Evolutionary conservation across 2,797 vertebrate species (phyloP).

Genomic region (Enteromius afrohamiltoni): DNA sequence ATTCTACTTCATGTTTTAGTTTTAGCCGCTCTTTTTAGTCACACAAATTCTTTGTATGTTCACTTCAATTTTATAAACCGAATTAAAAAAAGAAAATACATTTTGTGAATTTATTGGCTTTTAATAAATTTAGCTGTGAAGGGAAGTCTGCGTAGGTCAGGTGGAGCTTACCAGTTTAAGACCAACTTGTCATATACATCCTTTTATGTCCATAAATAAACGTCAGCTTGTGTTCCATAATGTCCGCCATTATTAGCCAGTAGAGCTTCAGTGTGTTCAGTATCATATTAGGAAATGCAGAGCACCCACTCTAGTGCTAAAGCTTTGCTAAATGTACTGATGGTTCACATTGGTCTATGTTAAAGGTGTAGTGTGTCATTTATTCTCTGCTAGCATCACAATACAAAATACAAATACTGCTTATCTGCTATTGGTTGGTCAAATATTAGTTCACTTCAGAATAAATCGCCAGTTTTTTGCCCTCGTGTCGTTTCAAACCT

Average conservation of each 20-base stretch:
- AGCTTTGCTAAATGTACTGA: conserved; percentile 6
- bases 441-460: neutral
- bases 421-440: neutral
- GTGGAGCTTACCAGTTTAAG: neutral
- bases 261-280: neutral
- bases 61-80: neutral
- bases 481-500: neutral
- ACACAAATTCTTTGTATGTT: neutral
- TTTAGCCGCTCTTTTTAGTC: neutral
- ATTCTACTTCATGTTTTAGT: conserved; percentile 33
- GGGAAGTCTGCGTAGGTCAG: neutral
- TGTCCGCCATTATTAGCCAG: neutral
- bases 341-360: neutral
- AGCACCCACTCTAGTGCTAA: neutral
- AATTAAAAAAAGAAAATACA: neutral
- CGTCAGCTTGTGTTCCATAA: neutral
- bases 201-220: conserved; percentile 13
- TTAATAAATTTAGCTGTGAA: neutral
- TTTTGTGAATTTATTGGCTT: neutral
- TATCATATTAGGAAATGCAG: neutral
- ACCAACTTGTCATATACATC: neutral
- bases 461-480: neutral
- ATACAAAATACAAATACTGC: neutral
- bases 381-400: too few species aligned
- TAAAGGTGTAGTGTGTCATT: neutral